Base-by-base conservation (phyloP, 2,797 vertebrate species). In the Cichlasoma orientale region DNA sequence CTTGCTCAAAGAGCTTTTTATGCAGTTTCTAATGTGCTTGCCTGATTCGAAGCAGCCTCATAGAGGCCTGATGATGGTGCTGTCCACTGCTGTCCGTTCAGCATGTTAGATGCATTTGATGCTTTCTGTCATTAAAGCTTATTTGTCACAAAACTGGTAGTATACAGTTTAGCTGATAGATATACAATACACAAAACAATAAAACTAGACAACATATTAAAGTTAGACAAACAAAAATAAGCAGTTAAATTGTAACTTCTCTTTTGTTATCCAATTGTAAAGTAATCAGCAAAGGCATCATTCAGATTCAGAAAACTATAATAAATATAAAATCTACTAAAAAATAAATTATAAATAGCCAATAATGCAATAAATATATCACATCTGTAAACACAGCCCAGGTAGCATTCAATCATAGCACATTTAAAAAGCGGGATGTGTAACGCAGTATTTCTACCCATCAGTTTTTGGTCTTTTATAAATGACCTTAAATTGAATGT, bases 21-120 rank as follows among this genome's bases (percentile, higher is more conserved):
- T 84, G 77, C 82, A 71, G 68, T 52, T 69, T 56, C 72, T 85
- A 74, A 86, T 79, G 73, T 50, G 78, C 55, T 69, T 76, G 73
- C 72, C 85, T 73, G 72, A 80, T 83, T 68, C 72, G 69, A 53
- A 74, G 66, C 25, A 3, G 75, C 41, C 3, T 19, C 23, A 2
- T 4, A 52, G 19, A n/a, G 50, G 50, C 82, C 54, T 74, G 73
- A 61, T 79, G 63, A 69, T 50, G 38, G 53, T 21, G 16, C 59
- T 61, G 72, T 58, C 44, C 50, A 68, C 75, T 66, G 72, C 71
- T 77, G 19, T 29, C 61, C 47, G 23, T 11, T 66, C 38, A n/a
- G 41, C 61, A 27, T 4, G 41, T 1, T 12, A 12, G 41, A 7
- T 11, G 41, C 23, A 29, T 66, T 0, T 50, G 38, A 47, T 47